Evolutionary conservation across 2,888 invertebrate genomes (phyloP).

Genomic region (Drosophila ezoana): DNA sequence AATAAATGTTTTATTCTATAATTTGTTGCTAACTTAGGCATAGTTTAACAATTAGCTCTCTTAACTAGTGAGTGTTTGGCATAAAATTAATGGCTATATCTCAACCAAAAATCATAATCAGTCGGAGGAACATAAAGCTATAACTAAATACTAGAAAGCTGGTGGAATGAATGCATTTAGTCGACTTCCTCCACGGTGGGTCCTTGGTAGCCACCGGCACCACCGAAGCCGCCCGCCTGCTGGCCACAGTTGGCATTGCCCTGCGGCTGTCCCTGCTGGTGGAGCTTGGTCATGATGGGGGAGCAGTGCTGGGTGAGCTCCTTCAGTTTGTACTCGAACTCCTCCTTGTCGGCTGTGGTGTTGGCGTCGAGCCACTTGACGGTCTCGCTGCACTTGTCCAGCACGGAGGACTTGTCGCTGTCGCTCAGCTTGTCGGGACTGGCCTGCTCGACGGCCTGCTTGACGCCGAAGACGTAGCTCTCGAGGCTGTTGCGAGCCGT

Average conservation of each 20-base stretch:
- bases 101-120: constrained; percentile 19
- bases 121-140: constrained; percentile 18
- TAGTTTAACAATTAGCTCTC: constrained; percentile 24
- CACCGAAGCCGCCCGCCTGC: constrained; percentile 88
- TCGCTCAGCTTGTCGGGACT: constrained; percentile 85
- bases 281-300: constrained; percentile 86
- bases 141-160: constrained; percentile 1
- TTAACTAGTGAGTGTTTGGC: not conserved
- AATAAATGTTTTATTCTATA: constrained; percentile 30
- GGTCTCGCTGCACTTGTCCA: constrained; percentile 81
- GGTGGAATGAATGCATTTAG: constrained; percentile 49
- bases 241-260: constrained; percentile 82
- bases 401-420: constrained; percentile 89
- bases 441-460: constrained; percentile 32
- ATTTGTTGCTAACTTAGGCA: constrained; percentile 37
- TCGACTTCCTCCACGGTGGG: constrained; percentile 83
- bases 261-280: constrained; percentile 64
- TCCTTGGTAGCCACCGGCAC: constrained; percentile 85
- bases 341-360: constrained; percentile 90
- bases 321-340: constrained; percentile 87
- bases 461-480: constrained; percentile 35
- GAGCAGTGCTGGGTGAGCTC: constrained; percentile 77
- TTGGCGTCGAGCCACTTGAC: constrained; percentile 90
- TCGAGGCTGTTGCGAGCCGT: constrained; percentile 34
- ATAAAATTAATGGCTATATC: not conserved